phyloP scores from a whole-genome alignment of 2,113 vertebrate species.

The Regulus satrapa region DNA sequence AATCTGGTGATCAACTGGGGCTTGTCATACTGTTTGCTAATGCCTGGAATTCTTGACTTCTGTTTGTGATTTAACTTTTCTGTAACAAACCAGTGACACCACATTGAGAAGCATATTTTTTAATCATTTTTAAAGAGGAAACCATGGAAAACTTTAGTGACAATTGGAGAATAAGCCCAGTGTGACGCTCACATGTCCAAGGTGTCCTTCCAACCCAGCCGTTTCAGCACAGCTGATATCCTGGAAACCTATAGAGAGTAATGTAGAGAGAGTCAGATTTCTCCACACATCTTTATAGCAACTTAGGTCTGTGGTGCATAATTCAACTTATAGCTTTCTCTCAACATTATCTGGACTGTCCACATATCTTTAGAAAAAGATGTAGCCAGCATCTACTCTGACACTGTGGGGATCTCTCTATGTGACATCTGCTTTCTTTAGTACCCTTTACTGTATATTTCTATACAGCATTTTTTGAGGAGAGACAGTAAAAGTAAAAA shows the following conservation, averaged over 20 bases:
- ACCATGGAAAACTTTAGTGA: neutral
- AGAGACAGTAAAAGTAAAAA: neutral
- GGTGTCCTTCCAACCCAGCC: neutral
- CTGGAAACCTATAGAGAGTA: accelerated
- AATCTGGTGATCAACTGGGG: neutral
- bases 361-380: neutral
- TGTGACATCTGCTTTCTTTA: neutral
- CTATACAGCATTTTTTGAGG: neutral
- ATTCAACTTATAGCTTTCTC: neutral
- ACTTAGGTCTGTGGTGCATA: neutral
- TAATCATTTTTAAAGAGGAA: neutral
- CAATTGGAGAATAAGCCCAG: neutral
- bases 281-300: neutral
- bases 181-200: neutral
- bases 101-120: neutral
- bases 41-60: neutral
- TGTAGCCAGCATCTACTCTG: neutral
- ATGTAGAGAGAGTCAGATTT: neutral
- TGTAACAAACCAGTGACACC: neutral
- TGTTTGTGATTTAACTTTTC: neutral
- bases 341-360: neutral
- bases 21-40: neutral
- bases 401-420: neutral
- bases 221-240: neutral
- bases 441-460: neutral